Conservation (phyloP, 2,888 invertebrate species). For the Actias luna region DNA sequence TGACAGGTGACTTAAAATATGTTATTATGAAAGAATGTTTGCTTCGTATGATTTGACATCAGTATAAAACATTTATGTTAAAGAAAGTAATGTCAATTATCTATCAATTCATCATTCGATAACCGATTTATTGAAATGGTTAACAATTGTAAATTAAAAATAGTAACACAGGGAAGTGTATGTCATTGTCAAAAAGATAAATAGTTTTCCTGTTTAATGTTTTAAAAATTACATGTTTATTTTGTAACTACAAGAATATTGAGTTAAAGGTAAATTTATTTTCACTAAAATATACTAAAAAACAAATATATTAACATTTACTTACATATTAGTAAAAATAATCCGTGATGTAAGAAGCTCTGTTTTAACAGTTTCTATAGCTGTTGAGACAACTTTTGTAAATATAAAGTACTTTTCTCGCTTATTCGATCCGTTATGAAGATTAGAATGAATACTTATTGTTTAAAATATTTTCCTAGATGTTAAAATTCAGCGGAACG, state of each 20-base stretch:
- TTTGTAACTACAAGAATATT: conserved; percentile 23
- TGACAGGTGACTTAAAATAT: too few species aligned
- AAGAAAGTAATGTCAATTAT: too few species aligned
- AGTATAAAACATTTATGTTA: too few species aligned
- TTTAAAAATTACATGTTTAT: conserved; percentile 33
- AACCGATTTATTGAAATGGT: too few species aligned
- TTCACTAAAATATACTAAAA: conserved; percentile 3
- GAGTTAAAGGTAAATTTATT: conserved; percentile 29
- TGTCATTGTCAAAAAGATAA: conserved; percentile 42
- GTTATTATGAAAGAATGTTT: too few species aligned
- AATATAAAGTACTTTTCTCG: background rate
- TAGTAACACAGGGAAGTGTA: conserved; percentile 14
- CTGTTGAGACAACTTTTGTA: conserved; percentile 9
- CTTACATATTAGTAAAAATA: conserved; percentile 11
- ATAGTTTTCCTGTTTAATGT: conserved; percentile 49
- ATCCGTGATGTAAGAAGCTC: conserved; percentile 69
- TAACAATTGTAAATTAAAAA: background rate
- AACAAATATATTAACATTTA: conserved; percentile 11
- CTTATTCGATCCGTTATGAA: background rate
- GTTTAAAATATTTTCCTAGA: conserved; percentile 49
- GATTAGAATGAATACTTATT: conserved; percentile 6
- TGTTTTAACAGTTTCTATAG: conserved; percentile 32
- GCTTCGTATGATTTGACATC: too few species aligned
- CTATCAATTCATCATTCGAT: too few species aligned
- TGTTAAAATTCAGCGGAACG: conserved; percentile 75